A percentile compares a stretch with the other conserved stretches of the same genome.
These are phyloP conservation scores for Dryococelus australis DNA, from an alignment of 2,888 invertebrate genomes.

Conservation along the genomic window DNA sequence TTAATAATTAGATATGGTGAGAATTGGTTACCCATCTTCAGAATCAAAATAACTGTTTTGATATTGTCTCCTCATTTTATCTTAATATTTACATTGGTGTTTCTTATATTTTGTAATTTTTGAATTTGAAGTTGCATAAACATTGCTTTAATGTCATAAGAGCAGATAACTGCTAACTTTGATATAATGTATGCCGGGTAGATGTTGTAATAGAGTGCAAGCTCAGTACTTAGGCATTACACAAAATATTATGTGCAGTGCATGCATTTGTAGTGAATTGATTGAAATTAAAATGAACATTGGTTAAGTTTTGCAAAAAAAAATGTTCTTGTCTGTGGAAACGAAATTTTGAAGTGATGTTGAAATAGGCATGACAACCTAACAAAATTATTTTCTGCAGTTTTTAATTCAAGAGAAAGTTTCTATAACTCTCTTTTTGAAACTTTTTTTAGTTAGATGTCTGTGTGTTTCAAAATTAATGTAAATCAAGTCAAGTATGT, in stretches of 20 bases:
- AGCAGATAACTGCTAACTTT: not conserved
- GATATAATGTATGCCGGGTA: not conserved
- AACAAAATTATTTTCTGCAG: not conserved
- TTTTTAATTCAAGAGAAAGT: not conserved
- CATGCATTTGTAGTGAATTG: constrained; percentile 3
- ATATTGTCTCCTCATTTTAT: not conserved
- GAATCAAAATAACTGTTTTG: not conserved
- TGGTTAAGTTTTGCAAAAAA: not conserved
- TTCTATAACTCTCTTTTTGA: not conserved
- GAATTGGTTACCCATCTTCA: not conserved
- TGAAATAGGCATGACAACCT: not conserved
- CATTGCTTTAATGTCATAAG: not conserved
- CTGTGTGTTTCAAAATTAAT: not conserved
- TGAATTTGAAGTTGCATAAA: not conserved
- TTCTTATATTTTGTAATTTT: constrained; percentile 3
- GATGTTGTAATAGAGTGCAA: not conserved
- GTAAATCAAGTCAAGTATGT: not conserved
- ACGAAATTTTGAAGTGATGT: not conserved
- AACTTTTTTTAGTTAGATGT: not conserved
- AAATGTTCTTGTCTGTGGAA: not conserved
- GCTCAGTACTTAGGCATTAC: not conserved
- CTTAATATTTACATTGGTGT: not conserved
- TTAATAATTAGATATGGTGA: not conserved
- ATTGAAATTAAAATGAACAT: not conserved
- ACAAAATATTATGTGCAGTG: not conserved